Conservation (phyloP, 2,888 invertebrate genomes). For the Archips crataeganus region DNA sequence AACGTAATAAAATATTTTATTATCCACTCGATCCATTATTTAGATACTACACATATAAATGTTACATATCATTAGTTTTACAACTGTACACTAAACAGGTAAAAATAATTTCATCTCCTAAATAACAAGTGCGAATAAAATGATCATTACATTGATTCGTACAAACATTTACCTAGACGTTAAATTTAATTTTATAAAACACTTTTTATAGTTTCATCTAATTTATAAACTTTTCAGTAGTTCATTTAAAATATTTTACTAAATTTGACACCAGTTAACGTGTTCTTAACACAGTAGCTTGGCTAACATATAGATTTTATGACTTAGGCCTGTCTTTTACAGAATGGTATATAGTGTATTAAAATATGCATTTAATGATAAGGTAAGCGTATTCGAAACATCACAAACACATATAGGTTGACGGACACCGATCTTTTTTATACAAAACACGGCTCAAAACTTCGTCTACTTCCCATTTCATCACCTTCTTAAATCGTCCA, state of each 20-base stretch:
- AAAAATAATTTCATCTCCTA: constrained; percentile 49
- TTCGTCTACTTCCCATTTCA: no score
- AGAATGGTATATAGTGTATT: constrained; percentile 35
- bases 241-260: constrained; percentile 48
- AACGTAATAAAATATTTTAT: background rate
- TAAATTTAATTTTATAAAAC: constrained; percentile 37
- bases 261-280: constrained; percentile 59
- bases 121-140: constrained; percentile 57
- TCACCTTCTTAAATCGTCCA: no score
- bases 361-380: constrained; percentile 36
- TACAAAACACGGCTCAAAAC: background rate
- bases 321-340: constrained; percentile 60
- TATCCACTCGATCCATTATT: background rate
- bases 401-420: constrained; percentile 59
- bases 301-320: constrained; percentile 51
- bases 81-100: constrained; percentile 56
- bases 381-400: constrained; percentile 45
- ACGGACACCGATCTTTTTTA: constrained; percentile 17
- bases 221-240: constrained; percentile 35
- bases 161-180: constrained; percentile 56
- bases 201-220: constrained; percentile 25
- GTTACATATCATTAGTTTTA: constrained; percentile 47
- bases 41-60: constrained; percentile 40
- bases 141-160: constrained; percentile 55
- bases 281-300: constrained; percentile 67